These are phyloP conservation scores for Scarus forsteni DNA, from an alignment of 2,797 vertebrate genomes.

Conservation along the genomic window DNA sequence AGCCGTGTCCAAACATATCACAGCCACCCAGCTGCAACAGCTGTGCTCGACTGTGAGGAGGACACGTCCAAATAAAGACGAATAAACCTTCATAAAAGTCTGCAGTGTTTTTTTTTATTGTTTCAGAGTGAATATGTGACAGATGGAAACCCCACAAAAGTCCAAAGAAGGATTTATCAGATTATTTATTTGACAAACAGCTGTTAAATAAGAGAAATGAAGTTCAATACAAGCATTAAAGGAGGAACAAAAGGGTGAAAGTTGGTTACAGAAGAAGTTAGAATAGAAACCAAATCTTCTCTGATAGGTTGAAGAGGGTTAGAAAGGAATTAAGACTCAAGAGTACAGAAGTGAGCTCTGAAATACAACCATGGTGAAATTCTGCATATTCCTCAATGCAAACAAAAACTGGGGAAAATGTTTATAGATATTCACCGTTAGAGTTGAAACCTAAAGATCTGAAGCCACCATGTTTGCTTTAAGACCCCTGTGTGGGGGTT, in stretches of 20 bases:
- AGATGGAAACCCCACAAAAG: constrained; percentile 39
- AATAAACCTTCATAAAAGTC: constrained; percentile 1
- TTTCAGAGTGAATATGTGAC: constrained; percentile 1
- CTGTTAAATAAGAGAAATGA: constrained; percentile 80
- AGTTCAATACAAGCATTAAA: constrained; percentile 69
- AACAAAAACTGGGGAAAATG: neutral
- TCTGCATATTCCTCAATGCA: constrained; percentile 16
- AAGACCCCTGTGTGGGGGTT: neutral
- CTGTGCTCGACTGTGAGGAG: constrained; percentile 54
- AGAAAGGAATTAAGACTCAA: constrained; percentile 15
- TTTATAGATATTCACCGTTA: constrained; percentile 2
- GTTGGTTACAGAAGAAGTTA: constrained; percentile 41
- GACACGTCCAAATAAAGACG: constrained; percentile 64
- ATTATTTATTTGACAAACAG: constrained; percentile 80
- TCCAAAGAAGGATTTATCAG: constrained; percentile 71
- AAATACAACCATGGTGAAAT: constrained; percentile 9
- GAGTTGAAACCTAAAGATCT: constrained; percentile 4
- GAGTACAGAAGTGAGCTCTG: constrained; percentile 7
- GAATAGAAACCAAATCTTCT: constrained; percentile 23
- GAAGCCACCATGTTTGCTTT: constrained; percentile 42
- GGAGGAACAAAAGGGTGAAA: constrained; percentile 53
- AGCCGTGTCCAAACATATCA: constrained; percentile 29
- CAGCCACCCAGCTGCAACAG: constrained; percentile 74
- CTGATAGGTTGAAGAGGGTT: constrained; percentile 23
- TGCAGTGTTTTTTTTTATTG: neutral